phyloP scores from a whole-genome alignment of 2,888 invertebrate genomes.

The Athetis lepigone region DNA sequence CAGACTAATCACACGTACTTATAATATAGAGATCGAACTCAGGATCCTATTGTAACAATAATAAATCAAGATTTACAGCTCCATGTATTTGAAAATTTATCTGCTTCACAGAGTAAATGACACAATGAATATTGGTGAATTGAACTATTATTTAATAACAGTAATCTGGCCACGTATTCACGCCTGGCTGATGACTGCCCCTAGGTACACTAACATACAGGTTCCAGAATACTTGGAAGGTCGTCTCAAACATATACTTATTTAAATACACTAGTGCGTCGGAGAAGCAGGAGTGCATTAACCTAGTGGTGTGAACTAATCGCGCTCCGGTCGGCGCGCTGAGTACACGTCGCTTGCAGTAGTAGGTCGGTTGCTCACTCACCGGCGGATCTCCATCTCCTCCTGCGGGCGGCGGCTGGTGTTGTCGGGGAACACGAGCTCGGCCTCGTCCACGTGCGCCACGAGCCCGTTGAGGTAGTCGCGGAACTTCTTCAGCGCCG shows the following conservation, averaged over 20 bases:
- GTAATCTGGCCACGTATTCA: not conserved
- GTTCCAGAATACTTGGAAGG: too few relatives aligned
- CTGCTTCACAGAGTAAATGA: not conserved
- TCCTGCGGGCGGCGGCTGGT: conserved; percentile 87
- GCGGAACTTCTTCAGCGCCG: conserved; percentile 98
- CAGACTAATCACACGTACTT: not conserved
- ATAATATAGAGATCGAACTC: conserved; percentile 24
- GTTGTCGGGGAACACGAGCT: conserved; percentile 94
- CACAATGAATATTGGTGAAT: not conserved
- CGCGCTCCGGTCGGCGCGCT: too few relatives aligned
- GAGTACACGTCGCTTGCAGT: too few relatives aligned
- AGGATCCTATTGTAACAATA: not conserved
- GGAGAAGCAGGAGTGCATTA: too few relatives aligned
- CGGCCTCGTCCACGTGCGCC: conserved; percentile 95
- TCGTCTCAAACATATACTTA: too few relatives aligned
- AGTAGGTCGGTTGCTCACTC: too few relatives aligned
- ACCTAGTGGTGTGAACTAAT: too few relatives aligned
- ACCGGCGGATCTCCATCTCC: conserved; percentile 90
- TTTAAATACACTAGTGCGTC: too few relatives aligned
- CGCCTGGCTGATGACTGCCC: not conserved
- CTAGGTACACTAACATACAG: not conserved
- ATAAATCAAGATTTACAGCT: conserved; percentile 2
- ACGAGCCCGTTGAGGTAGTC: conserved; percentile 97
- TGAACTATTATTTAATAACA: not conserved
- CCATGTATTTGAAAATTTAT: not conserved